Evolutionary conservation across 2,888 invertebrate genomes (phyloP).

Genomic region (Neelides folsomi): DNA sequence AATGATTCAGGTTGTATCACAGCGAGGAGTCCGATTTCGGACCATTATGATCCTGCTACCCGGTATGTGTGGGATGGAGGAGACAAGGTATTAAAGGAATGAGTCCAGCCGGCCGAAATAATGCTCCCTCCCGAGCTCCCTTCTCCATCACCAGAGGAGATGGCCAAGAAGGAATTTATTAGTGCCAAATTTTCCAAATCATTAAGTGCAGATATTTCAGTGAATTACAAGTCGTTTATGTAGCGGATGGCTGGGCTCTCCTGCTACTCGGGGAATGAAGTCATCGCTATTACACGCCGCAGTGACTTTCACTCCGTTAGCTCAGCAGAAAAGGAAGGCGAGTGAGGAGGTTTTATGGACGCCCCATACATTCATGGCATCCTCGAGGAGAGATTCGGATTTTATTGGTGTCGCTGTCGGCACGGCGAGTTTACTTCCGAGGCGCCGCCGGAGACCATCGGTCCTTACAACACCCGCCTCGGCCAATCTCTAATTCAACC

Average conservation of each 20-base stretch:
- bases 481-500: slow-evolving; percentile 4
- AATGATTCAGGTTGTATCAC: slow-evolving; percentile 14
- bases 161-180: slow-evolving; percentile 34
- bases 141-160: slow-evolving; percentile 7
- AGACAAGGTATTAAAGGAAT: slow-evolving; percentile 22
- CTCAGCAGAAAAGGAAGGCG: slow-evolving; percentile 11
- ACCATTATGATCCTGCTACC: slow-evolving; percentile 5
- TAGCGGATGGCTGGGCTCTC: slow-evolving; percentile 33
- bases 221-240: slow-evolving; percentile 35
- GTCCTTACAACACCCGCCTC: slow-evolving; percentile 29
- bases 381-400: slow-evolving; percentile 13
- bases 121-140: slow-evolving; percentile 17
- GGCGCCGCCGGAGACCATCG: slow-evolving; percentile 32
- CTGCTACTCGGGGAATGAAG: slow-evolving; percentile 32
- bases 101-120: slow-evolving; percentile 28
- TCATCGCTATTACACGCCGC: slow-evolving; percentile 33
- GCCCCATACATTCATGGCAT: slow-evolving; percentile 17
- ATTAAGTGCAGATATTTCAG: slow-evolving; percentile 35
- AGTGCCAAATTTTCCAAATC: slow-evolving; percentile 35
- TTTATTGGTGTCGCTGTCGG: slow-evolving; percentile 34
- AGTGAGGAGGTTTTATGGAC: slow-evolving; percentile 12
- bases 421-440: slow-evolving; percentile 32
- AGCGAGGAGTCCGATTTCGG: slow-evolving; percentile 17
- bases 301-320: slow-evolving; percentile 34
- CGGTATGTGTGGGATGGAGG: slow-evolving; percentile 15